A percentile compares a stretch with the other conserved stretches of the same genome.
Evolutionary conservation across 2,113 vertebrate genomes (phyloP).

Genomic region (Sinocyclocheilus grahami): DNA sequence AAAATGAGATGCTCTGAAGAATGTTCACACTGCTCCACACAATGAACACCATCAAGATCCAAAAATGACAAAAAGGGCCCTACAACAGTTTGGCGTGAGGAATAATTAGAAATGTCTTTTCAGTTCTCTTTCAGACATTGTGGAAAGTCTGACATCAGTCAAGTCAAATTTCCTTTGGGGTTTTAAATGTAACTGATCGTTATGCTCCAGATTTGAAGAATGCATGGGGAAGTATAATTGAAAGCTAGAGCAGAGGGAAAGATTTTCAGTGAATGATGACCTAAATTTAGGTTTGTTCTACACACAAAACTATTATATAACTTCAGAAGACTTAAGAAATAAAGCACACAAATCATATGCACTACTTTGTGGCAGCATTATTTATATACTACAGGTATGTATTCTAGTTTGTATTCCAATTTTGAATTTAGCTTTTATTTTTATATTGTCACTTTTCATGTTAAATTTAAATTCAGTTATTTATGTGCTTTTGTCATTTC

Average conservation of each 20-base stretch:
- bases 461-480: not conserved
- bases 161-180: not conserved
- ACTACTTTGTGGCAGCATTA: too few species aligned
- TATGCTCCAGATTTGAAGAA: too few species aligned
- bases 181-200: too few species aligned
- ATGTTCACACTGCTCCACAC: not conserved
- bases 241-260: too few species aligned
- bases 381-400: not conserved
- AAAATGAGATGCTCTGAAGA: conserved; percentile 1
- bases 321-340: not conserved
- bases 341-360: not conserved
- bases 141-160: not conserved
- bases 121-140: not conserved
- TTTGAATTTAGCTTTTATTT: not conserved
- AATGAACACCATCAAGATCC: not conserved
- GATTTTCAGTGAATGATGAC: too few species aligned
- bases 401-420: too few species aligned
- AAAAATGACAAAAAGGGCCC: not conserved
- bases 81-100: too few species aligned
- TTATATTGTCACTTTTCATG: not conserved
- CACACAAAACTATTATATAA: too few species aligned
- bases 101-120: not conserved
- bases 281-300: too few species aligned
- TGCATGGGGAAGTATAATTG: too few species aligned
- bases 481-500: not conserved